Conservation (phyloP, 2,113 vertebrate species). For the Silurus glanis region DNA sequence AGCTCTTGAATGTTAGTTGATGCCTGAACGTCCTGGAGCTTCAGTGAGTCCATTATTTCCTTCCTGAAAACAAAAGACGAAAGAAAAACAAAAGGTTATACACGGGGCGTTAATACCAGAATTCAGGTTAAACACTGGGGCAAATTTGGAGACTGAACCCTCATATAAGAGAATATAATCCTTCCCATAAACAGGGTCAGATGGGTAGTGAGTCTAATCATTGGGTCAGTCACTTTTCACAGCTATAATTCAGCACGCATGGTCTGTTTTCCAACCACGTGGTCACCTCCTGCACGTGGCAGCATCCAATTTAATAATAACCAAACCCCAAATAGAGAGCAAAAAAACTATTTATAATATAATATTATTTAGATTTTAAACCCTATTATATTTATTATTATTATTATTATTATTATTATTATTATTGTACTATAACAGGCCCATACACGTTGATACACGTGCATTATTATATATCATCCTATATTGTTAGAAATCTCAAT, state of each 20-base stretch:
- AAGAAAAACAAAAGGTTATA: neutral
- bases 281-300: conserved; percentile 9
- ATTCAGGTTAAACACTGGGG: neutral
- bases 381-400: neutral
- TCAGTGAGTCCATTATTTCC: no score
- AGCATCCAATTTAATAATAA: neutral
- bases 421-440: neutral
- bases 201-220: conserved; percentile 57
- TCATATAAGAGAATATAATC: conserved; percentile 46
- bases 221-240: conserved; percentile 30
- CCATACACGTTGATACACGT: no score
- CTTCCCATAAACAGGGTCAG: conserved; percentile 47
- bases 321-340: no score
- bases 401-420: neutral
- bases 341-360: no score
- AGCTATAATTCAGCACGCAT: neutral
- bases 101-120: neutral
- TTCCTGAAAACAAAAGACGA: neutral
- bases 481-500: neutral
- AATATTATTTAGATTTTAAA: no score
- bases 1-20: neutral
- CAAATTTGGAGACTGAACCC: conserved; percentile 38
- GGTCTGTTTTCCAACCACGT: neutral
- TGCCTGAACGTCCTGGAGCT: neutral
- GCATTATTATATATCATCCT: neutral